Evolutionary conservation across 1,140 invertebrate species (phyloP).

Genomic region (Streblospio benedicti): DNA sequence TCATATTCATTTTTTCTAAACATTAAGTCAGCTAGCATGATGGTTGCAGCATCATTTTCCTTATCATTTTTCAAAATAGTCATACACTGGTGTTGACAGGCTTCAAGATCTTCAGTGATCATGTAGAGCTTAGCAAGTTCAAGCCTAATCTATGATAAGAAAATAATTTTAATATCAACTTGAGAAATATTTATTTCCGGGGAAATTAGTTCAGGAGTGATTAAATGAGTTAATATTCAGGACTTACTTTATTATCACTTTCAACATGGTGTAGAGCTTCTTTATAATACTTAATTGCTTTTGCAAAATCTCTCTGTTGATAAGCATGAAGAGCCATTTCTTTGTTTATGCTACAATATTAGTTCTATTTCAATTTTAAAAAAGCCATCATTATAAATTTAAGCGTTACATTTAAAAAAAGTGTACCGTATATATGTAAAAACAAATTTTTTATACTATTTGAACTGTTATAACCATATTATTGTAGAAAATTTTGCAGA

Average conservation of each 20-base stretch:
- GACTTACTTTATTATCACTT: conserved; percentile 59
- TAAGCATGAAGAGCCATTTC: conserved; percentile 60
- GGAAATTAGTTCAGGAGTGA: too few relatives aligned
- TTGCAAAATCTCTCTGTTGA: conserved; percentile 57
- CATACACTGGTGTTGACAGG: conserved; percentile 76
- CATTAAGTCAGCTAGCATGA: conserved; percentile 91
- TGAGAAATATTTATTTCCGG: too few relatives aligned
- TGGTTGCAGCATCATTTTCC: conserved; percentile 80
- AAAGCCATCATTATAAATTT: too few relatives aligned
- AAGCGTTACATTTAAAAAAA: too few relatives aligned
- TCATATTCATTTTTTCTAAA: conserved; percentile 89
- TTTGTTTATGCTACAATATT: conserved; percentile 58
- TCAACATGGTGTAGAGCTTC: conserved; percentile 74
- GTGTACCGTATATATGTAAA: too few relatives aligned
- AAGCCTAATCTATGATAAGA: conserved; percentile 44
- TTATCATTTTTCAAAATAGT: conserved; percentile 71
- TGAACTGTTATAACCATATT: too few relatives aligned
- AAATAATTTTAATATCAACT: conserved; percentile 44
- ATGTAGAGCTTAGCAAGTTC: conserved; percentile 77
- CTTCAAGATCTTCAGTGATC: conserved; percentile 60
- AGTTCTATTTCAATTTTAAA: too few relatives aligned
- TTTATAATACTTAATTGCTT: conserved; percentile 68
- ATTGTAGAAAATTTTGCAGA: too few relatives aligned
- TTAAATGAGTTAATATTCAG: conserved; percentile 11
- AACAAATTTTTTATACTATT: too few relatives aligned